These are phyloP conservation scores for Columba guinea DNA, from an alignment of 2,797 vertebrate genomes.

Conservation along the genomic window DNA sequence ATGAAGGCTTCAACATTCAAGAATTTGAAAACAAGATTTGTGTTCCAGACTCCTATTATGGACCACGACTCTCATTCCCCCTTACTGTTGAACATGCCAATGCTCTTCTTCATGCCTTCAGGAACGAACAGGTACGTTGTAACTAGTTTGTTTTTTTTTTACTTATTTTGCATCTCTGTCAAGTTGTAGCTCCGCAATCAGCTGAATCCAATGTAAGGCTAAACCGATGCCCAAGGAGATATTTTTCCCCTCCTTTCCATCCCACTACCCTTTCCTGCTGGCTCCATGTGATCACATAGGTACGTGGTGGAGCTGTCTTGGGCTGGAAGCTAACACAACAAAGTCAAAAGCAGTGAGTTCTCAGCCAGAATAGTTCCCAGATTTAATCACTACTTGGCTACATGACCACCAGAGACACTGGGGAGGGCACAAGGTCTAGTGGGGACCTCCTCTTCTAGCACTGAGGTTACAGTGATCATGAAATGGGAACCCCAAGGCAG, in stretches of 20 bases:
- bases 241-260: not conserved
- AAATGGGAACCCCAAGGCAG: not conserved
- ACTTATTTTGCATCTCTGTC: not conserved
- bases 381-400: not conserved
- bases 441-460: not conserved
- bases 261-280: not conserved
- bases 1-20: constrained; percentile 31
- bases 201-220: not conserved
- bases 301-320: not conserved
- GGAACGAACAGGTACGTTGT: constrained; percentile 82
- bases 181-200: not conserved
- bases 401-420: not conserved
- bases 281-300: not conserved
- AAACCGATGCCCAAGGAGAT: not conserved
- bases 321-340: not conserved
- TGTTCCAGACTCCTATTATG: constrained; percentile 86
- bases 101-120: constrained; percentile 87
- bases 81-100: constrained; percentile 84
- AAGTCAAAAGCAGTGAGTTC: not conserved
- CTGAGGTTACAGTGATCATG: not conserved
- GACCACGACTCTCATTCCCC: constrained; percentile 90
- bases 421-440: not conserved
- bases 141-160: not conserved
- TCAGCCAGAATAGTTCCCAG: not conserved
- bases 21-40: constrained; percentile 80